Percentiles rank a stretch among this genome's conserved stretches.
Evolutionary conservation across 2,113 vertebrate species (phyloP).

Genomic region (Illadopsis cleaveri): DNA sequence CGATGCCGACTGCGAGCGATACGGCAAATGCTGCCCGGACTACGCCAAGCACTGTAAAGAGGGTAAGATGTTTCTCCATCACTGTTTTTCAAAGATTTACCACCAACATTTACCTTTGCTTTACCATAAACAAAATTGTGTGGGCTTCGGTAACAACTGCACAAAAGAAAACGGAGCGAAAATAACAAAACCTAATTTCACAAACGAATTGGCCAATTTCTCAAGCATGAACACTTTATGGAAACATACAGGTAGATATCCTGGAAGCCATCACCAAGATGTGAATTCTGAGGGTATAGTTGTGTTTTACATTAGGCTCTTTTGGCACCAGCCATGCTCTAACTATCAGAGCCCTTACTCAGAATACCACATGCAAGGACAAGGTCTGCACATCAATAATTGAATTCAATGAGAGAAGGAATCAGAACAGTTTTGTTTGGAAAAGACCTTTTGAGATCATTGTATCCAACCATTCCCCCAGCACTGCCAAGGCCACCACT

Average conservation of each 20-base stretch:
- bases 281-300: not conserved
- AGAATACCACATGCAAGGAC: not conserved
- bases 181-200: not conserved
- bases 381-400: not conserved
- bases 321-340: not conserved
- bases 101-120: not conserved
- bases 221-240: not conserved
- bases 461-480: not conserved
- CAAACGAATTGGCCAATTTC: not conserved
- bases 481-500: not conserved
- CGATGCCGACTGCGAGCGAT: constrained; percentile 79
- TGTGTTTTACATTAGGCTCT: not conserved
- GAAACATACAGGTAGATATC: not conserved
- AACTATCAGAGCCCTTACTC: not conserved
- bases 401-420: not conserved
- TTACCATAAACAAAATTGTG: not conserved
- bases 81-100: not conserved
- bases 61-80: constrained; percentile 70
- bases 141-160: not conserved
- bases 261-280: not conserved
- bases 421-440: not conserved
- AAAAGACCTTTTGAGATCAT: not conserved
- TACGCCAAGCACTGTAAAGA: constrained; percentile 72
- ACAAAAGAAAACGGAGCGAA: not conserved
- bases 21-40: constrained; percentile 87